Evolutionary conservation across 1,140 invertebrate genomes (phyloP).

Genomic region (Plodia interpunctella): DNA sequence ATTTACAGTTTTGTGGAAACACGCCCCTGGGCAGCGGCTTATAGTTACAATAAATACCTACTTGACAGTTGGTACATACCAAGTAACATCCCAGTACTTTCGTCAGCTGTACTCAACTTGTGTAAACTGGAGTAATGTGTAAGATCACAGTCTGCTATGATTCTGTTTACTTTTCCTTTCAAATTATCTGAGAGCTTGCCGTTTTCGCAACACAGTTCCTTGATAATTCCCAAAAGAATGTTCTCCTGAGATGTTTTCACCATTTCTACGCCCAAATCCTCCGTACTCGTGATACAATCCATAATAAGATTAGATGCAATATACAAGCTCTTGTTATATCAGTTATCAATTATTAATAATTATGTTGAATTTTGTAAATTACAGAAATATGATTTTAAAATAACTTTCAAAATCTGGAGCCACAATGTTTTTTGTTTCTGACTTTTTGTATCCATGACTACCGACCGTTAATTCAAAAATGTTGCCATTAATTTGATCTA

Average conservation of each 20-base stretch:
- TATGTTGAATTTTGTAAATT: conserved; percentile 13
- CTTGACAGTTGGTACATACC: conserved; percentile 45
- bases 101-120: conserved; percentile 59
- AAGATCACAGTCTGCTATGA: conserved; percentile 63
- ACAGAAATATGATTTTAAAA: too few species aligned
- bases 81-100: conserved; percentile 56
- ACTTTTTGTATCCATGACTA: conserved; percentile 21
- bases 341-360: too few species aligned
- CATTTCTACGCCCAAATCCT: conserved; percentile 29
- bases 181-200: conserved; percentile 46
- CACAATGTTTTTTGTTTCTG: too few species aligned
- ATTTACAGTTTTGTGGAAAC: too few species aligned
- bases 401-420: too few species aligned
- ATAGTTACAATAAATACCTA: too few species aligned
- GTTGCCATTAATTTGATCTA: not conserved
- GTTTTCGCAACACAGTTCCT: conserved; percentile 47
- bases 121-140: conserved; percentile 57
- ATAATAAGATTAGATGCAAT: conserved; percentile 21
- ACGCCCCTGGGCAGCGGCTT: too few species aligned
- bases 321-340: too few species aligned
- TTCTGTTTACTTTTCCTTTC: conserved; percentile 54
- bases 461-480: not conserved
- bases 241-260: conserved; percentile 45
- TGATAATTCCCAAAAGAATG: conserved; percentile 55
- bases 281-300: conserved; percentile 45